Conservation (phyloP, 2,888 invertebrate genomes). For the Arrhopalites spinosus region DNA sequence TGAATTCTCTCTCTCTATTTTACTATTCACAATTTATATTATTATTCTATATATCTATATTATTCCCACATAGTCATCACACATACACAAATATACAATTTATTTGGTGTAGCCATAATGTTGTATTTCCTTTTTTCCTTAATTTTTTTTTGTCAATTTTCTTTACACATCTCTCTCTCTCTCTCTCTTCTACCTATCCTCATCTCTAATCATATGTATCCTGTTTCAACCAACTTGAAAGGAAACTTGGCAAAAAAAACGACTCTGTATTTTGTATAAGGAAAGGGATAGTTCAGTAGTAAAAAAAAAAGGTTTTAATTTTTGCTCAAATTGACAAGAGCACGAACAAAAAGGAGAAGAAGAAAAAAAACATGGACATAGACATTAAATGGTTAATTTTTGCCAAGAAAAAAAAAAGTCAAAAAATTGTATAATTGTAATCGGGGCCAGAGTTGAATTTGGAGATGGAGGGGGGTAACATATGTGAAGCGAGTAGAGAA, state of each 20-base stretch:
- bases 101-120: neutral
- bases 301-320: too few relatives aligned
- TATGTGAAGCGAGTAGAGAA: constrained; percentile 18
- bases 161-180: too few relatives aligned
- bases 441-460: neutral
- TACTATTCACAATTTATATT: neutral
- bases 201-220: neutral
- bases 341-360: neutral
- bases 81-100: neutral
- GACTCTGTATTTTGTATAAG: too few relatives aligned
- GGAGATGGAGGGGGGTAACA: neutral
- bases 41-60: neutral
- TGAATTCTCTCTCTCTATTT: too few relatives aligned
- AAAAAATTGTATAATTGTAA: constrained; percentile 3
- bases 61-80: neutral
- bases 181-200: too few relatives aligned
- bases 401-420: constrained; percentile 2
- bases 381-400: constrained; percentile 6
- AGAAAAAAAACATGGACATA: too few relatives aligned
- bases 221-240: constrained; percentile 1
- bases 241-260: too few relatives aligned
- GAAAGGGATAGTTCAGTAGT: neutral
- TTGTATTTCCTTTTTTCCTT: neutral
- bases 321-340: neutral
- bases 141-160: neutral